Evolutionary conservation across 2,797 vertebrate species (phyloP).

Genomic region (Cyprinella venusta): DNA sequence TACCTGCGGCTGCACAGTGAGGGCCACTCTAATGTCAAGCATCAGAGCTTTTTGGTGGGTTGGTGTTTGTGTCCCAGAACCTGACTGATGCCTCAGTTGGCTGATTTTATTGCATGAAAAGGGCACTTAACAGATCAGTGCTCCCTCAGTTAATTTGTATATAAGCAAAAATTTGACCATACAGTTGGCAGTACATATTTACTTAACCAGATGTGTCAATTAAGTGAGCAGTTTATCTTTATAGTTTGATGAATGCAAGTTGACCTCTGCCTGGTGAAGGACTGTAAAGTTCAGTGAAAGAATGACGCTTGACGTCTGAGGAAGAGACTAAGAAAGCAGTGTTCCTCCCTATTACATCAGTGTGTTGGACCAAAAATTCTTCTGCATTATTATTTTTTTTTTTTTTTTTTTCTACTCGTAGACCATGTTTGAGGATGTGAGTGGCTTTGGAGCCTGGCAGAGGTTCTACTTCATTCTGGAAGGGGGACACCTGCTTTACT

Average conservation of each 20-base stretch:
- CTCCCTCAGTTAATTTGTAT: neutral
- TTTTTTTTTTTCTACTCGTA: slow-evolving; percentile 52
- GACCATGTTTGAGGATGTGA: slow-evolving; percentile 82
- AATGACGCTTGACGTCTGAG: too few relatives aligned
- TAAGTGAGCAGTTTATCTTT: neutral
- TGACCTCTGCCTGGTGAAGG: too few relatives aligned
- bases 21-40: slow-evolving; percentile 75
- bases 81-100: neutral
- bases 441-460: slow-evolving; percentile 81
- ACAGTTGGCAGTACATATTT: neutral
- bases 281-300: too few relatives aligned
- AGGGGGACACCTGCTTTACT: slow-evolving; percentile 72
- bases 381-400: too few relatives aligned
- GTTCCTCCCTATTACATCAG: neutral
- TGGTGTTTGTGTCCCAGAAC: neutral
- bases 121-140: neutral
- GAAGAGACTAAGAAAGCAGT: too few relatives aligned
- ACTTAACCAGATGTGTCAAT: neutral
- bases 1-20: slow-evolving; percentile 76
- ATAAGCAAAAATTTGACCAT: neutral
- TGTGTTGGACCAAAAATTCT: too few relatives aligned
- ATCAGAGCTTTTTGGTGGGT: slow-evolving; percentile 83
- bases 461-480: slow-evolving; percentile 78
- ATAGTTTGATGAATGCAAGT: too few relatives aligned
- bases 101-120: neutral